Conservation (phyloP, 2,797 vertebrate species). For the Lagocephalus sceleratus region DNA sequence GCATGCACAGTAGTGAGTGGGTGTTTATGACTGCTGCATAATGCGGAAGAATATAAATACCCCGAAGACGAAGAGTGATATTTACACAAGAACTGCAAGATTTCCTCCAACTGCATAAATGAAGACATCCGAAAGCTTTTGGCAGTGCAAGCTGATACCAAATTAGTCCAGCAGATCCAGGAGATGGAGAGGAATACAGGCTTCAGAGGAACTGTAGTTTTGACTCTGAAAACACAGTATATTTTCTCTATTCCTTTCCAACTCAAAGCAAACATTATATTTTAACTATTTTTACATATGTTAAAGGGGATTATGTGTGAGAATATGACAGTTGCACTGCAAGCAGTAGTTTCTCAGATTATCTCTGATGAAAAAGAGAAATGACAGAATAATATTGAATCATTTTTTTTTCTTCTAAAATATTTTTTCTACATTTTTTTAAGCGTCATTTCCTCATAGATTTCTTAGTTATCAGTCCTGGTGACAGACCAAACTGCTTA, state of each 20-base stretch:
- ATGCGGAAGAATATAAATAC: no score
- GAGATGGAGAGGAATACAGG: no score
- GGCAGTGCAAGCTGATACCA: no score
- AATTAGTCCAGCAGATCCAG: no score
- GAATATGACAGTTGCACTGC: constrained; percentile 32
- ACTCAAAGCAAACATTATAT: background rate
- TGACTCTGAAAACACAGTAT: background rate
- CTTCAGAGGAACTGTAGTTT: no score
- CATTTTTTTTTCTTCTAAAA: constrained; percentile 14
- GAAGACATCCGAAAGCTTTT: no score
- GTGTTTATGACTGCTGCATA: no score
- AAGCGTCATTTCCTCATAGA: constrained; percentile 12
- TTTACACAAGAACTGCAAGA: no score
- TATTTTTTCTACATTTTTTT: no score
- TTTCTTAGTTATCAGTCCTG: constrained; percentile 18
- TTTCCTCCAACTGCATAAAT: no score
- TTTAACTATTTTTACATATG: background rate
- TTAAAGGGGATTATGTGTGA: constrained; percentile 1
- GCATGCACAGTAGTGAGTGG: no score
- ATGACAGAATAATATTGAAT: constrained; percentile 16
- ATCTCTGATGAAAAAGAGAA: constrained; percentile 18
- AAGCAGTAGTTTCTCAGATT: constrained; percentile 17
- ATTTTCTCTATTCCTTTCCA: background rate
- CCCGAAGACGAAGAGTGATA: no score
- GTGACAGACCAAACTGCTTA: constrained; percentile 26